Percentiles rank a stretch among this genome's conserved stretches.
These are phyloP conservation scores for Myiotriccus ornatus DNA, from an alignment of 2,797 vertebrate species.

Conservation along the genomic window DNA sequence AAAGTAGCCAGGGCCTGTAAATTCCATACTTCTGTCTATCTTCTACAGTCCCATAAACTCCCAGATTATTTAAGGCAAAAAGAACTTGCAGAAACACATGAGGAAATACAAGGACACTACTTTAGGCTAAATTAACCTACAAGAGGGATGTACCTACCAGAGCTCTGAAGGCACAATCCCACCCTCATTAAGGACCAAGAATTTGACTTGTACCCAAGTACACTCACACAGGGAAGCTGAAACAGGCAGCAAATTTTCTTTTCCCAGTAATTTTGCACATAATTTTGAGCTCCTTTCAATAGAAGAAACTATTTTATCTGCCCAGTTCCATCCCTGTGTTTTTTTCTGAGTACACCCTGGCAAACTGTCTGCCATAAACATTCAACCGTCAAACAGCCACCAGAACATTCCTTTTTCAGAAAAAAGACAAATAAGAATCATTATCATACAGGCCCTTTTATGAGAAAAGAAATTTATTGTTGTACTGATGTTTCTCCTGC, in stretches of 20 bases:
- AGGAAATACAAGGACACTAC: neutral
- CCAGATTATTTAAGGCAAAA: neutral
- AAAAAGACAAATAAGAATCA: neutral
- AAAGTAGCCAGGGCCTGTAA: neutral
- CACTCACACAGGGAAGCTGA: neutral
- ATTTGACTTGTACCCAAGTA: neutral
- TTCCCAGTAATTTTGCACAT: neutral
- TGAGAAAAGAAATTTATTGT: neutral
- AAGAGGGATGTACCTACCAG: neutral
- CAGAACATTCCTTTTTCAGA: neutral
- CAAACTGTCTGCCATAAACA: neutral
- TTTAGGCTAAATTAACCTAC: neutral
- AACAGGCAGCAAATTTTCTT: neutral
- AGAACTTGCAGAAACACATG: neutral
- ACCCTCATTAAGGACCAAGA: neutral
- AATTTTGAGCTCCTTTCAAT: neutral
- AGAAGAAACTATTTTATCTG: neutral
- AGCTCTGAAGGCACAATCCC: neutral
- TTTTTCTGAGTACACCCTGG: neutral
- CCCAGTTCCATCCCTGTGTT: neutral
- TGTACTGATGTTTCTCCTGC: neutral
- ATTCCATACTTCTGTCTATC: neutral
- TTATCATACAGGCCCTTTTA: neutral
- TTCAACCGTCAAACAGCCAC: neutral
- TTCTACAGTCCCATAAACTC: neutral